Conservation (phyloP, 2,797 vertebrate species). For the Acipenser ruthenus region DNA sequence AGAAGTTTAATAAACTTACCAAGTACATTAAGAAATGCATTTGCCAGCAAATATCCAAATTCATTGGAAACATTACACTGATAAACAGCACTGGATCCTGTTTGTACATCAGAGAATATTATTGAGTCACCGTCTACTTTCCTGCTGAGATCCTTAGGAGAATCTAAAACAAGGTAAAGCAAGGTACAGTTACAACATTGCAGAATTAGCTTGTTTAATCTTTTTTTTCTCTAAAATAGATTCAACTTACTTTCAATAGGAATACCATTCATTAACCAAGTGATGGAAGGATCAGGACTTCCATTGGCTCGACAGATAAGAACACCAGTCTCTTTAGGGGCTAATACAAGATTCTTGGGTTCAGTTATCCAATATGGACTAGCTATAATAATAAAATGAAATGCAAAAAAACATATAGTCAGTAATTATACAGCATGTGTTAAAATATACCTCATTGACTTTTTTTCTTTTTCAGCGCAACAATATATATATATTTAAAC, state of each 20-base stretch:
- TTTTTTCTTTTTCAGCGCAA: too few species aligned
- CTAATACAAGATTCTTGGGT: conserved; percentile 81
- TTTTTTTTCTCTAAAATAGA: background rate
- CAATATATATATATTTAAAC: too few species aligned
- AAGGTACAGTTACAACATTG: background rate
- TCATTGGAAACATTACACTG: conserved; percentile 93
- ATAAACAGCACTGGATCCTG: conserved; percentile 84
- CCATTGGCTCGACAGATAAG: conserved; percentile 86
- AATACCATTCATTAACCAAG: conserved; percentile 83
- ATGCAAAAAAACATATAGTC: too few species aligned
- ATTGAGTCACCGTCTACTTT: conserved; percentile 84
- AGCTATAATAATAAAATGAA: conserved; percentile 49
- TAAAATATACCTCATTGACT: too few species aligned
- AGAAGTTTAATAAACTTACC: conserved; percentile 59
- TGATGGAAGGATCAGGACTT: conserved; percentile 80
- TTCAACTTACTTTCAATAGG: conserved; percentile 79
- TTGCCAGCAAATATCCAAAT: conserved; percentile 85
- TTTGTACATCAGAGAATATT: conserved; percentile 81
- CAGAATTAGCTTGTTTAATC: conserved; percentile 19
- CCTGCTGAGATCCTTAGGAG: conserved; percentile 76
- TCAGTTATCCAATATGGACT: conserved; percentile 90
- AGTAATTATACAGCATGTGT: too few species aligned
- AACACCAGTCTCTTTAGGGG: conserved; percentile 76
- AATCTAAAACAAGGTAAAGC: conserved; percentile 52
- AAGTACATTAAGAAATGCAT: conserved; percentile 89